Conservation (phyloP, 2,113 vertebrate genomes). For the Prunella fulvescens region DNA sequence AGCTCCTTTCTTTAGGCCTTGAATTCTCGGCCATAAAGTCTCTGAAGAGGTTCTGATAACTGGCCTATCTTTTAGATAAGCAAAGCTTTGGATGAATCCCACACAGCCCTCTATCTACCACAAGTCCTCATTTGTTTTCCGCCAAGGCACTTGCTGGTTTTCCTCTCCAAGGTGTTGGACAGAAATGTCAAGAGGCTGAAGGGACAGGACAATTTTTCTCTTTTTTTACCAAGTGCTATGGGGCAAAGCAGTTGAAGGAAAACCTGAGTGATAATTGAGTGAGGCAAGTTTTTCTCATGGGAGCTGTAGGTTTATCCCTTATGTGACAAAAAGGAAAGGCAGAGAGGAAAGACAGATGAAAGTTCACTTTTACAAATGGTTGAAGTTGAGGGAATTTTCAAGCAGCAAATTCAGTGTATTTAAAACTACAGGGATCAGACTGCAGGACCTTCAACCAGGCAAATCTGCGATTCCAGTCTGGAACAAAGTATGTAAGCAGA, state of each 20-base stretch:
- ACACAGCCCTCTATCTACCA: conserved; percentile 27
- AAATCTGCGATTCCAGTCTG: background rate
- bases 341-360: background rate
- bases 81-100: conserved; percentile 54
- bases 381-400: background rate
- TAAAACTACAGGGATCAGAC: background rate
- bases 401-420: background rate
- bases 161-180: conserved; percentile 61
- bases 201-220: background rate
- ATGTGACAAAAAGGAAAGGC: background rate
- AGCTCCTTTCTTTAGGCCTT: conserved; percentile 48
- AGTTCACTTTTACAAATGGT: background rate
- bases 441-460: background rate
- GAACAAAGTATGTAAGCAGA: background rate
- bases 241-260: background rate
- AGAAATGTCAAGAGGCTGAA: conserved; percentile 62
- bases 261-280: conserved; percentile 11
- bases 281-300: conserved; percentile 33
- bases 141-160: conserved; percentile 38
- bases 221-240: conserved; percentile 8
- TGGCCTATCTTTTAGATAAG: conserved; percentile 58
- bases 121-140: conserved; percentile 61
- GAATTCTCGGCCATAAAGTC: conserved; percentile 41
- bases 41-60: conserved; percentile 63
- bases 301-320: background rate